Percentiles rank a stretch among this genome's conserved stretches.
Evolutionary conservation across 2,888 invertebrate genomes (phyloP).

Genomic region (Dendrolimus pini): DNA sequence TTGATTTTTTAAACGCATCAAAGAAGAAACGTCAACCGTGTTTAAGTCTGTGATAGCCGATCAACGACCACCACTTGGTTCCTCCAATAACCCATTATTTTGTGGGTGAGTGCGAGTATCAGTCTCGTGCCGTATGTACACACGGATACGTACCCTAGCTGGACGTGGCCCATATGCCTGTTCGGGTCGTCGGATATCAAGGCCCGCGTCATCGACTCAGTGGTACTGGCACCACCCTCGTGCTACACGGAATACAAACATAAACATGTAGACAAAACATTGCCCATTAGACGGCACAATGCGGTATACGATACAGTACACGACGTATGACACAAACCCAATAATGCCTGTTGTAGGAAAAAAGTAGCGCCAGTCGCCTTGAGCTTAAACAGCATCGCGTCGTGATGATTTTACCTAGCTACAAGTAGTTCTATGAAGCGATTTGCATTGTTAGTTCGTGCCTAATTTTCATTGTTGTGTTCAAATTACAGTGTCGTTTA

Average conservation of each 20-base stretch:
- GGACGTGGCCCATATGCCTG: conserved; percentile 93
- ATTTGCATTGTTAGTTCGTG: conserved; percentile 57
- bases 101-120: conserved; percentile 27
- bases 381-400: conserved; percentile 26
- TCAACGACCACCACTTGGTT: background rate
- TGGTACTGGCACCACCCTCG: conserved; percentile 94
- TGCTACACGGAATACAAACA: conserved; percentile 85
- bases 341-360: conserved; percentile 72
- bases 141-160: conserved; percentile 92
- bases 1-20: background rate
- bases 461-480: conserved; percentile 47
- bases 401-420: conserved; percentile 42
- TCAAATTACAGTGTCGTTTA: conserved; percentile 50
- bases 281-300: conserved; percentile 51
- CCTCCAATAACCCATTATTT: background rate
- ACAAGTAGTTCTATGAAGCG: conserved; percentile 41
- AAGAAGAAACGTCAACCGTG: background rate
- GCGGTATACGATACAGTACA: conserved; percentile 29
- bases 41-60: background rate
- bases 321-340: conserved; percentile 24
- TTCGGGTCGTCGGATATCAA: conserved; percentile 95
- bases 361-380: conserved; percentile 67
- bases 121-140: conserved; percentile 60
- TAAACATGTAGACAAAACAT: conserved; percentile 65
- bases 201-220: conserved; percentile 96